Base-by-base conservation (phyloP, 92 coral and sea anemone genomes). In the Paramuricea clavata region DNA sequence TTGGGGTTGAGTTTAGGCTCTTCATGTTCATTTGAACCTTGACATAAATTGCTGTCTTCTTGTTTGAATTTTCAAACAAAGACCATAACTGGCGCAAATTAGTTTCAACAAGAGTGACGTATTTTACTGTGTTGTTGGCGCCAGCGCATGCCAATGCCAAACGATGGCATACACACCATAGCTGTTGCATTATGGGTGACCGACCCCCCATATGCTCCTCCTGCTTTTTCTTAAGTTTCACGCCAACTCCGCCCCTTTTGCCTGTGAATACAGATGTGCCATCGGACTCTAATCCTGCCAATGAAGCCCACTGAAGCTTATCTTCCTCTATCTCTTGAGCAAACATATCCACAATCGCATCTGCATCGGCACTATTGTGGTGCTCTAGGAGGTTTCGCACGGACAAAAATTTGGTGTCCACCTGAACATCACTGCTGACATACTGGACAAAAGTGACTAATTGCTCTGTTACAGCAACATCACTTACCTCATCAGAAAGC, bases 51-150 rank as follows among this genome's bases (percentile, higher is more conserved):
- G 77, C 76, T 82, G 86, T 82, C 86, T 82, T 82, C 49, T 67
- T 82, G 77, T 82, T 82, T n/a, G 78, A 64, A 82, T 82, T 82
- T 65, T 82, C 86, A 33, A 78, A 81, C 85, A 81, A 61, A 31
- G 85, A 81, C 50, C 85, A 81, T 42, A 76, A 61, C 69, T 76
- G 82, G 2, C 68, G 33, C 41, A 72, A 31, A 72, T 72, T 72
- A 47, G 62, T 76, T 42, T 39, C 44, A 39, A 39, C 44, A 39
- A 19, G 12, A n/a, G 59, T 23, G 39, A 76, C 21, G 57, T 76
- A 76, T 21, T 47, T 49, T 16, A 76, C 82, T 16, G 33, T 23
- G 68, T 76, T 61, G 61, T 76, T 76, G 12, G 82, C 68, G 27
- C 36, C 35, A 17, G 68, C 22, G 17, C 82, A 76, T 47, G 68